phyloP scores from a whole-genome alignment of 2,113 vertebrate species.

The Manacus vitellinus region DNA sequence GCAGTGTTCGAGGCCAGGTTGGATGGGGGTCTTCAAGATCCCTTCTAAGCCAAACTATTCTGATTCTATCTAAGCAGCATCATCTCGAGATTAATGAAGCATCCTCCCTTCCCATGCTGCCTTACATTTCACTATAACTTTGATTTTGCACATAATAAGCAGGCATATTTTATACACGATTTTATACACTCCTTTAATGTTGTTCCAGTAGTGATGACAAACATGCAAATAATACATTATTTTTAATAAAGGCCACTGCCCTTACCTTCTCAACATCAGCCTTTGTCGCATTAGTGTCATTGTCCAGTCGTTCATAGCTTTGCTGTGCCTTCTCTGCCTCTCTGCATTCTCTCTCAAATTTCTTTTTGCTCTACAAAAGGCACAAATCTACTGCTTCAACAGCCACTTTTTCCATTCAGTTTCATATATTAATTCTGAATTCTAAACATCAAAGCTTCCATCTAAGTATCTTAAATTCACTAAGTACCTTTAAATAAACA shows the following conservation, averaged over 20 bases:
- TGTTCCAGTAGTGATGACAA: not conserved
- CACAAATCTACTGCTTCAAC: slow-evolving; percentile 13
- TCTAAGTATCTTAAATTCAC: not conserved
- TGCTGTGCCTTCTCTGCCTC: slow-evolving; percentile 96
- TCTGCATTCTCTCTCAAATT: slow-evolving; percentile 96
- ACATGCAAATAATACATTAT: not conserved
- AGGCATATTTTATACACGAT: not conserved
- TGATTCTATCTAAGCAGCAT: not conserved
- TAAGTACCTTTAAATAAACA: not conserved
- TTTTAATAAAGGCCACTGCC: not conserved
- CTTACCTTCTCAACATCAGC: slow-evolving; percentile 98
- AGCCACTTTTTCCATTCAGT: not conserved
- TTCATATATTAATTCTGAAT: not conserved
- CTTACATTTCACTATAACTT: not conserved
- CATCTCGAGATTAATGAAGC: not conserved
- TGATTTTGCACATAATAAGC: not conserved
- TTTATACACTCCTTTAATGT: not conserved
- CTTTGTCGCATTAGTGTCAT: slow-evolving; percentile 95
- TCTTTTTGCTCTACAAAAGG: slow-evolving; percentile 92
- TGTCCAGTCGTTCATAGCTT: slow-evolving; percentile 90
- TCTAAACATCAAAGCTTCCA: not conserved
- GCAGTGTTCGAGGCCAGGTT: not conserved
- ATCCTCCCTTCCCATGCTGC: not conserved
- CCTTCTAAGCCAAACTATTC: not conserved
- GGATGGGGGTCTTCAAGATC: not conserved